Percentiles rank a stretch among this genome's conserved stretches.
phyloP scores from a whole-genome alignment of 2,888 invertebrate species.

The Agrotis exclamationis region DNA sequence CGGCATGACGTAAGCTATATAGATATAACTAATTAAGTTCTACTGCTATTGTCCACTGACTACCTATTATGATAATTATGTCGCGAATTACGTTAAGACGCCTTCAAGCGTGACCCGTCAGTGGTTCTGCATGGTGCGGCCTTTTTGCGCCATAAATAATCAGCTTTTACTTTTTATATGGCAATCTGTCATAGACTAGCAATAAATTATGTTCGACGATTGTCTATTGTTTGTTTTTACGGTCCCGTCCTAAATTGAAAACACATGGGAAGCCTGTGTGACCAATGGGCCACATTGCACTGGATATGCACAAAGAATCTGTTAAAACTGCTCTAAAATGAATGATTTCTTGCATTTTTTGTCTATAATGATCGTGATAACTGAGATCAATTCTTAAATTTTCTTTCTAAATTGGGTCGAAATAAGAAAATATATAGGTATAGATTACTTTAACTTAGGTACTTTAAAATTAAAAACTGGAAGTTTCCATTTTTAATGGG shows the following conservation, averaged over 20 bases:
- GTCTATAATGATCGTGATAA: background rate
- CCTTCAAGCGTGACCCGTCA: slow-evolving; percentile 38
- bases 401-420: background rate
- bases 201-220: slow-evolving; percentile 25
- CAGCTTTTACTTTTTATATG: slow-evolving; percentile 58
- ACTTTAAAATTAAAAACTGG: background rate
- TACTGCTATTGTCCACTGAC: slow-evolving; percentile 58
- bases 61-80: slow-evolving; percentile 51
- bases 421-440: background rate
- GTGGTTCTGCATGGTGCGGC: slow-evolving; percentile 34
- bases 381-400: background rate
- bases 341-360: background rate
- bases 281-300: slow-evolving; percentile 2
- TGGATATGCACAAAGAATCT: too few species aligned
- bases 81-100: slow-evolving; percentile 49
- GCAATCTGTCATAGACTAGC: background rate
- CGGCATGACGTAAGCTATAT: slow-evolving; percentile 52
- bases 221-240: slow-evolving; percentile 32
- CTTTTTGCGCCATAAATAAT: slow-evolving; percentile 37
- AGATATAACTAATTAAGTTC: slow-evolving; percentile 53
- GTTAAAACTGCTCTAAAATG: background rate
- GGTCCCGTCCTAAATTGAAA: slow-evolving; percentile 25
- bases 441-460: too few species aligned
- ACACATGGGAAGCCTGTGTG: slow-evolving; percentile 2
- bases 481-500: background rate